phyloP scores from a whole-genome alignment of 2,113 vertebrate genomes.

The Leuciscus idus region DNA sequence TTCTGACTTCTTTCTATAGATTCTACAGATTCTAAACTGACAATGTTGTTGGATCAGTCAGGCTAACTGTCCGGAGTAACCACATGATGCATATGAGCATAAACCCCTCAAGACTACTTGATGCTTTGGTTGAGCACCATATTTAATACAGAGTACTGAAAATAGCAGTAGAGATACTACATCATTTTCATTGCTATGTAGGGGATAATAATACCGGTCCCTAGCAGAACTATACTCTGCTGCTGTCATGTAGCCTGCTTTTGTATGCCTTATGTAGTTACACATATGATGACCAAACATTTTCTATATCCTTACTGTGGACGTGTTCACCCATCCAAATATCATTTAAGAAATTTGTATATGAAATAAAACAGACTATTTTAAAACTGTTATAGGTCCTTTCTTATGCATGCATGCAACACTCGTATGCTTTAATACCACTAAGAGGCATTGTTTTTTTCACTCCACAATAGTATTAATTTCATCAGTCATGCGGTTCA shows the following conservation, averaged over 20 bases:
- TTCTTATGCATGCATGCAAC: slow-evolving; percentile 16
- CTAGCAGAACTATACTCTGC: slow-evolving; percentile 35
- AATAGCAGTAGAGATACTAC: slow-evolving; percentile 17
- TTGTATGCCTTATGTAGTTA: slow-evolving; percentile 62
- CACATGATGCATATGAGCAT: slow-evolving; percentile 25
- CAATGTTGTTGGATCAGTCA: slow-evolving; percentile 21
- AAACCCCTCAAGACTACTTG: neutral
- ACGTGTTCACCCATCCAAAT: slow-evolving; percentile 61
- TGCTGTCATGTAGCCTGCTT: slow-evolving; percentile 49
- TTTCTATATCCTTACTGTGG: slow-evolving; percentile 73
- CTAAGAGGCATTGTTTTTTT: neutral
- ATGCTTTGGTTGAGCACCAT: slow-evolving; percentile 29
- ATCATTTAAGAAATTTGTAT: slow-evolving; percentile 73
- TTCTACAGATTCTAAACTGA: neutral
- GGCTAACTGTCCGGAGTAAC: slow-evolving; percentile 1
- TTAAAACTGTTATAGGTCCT: slow-evolving; percentile 65
- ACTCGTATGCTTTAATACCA: neutral
- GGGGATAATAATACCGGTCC: slow-evolving; percentile 32
- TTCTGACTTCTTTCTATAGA: neutral
- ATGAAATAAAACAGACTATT: slow-evolving; percentile 75
- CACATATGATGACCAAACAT: slow-evolving; percentile 63
- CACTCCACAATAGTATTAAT: neutral
- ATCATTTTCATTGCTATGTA: neutral
- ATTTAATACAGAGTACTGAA: slow-evolving; percentile 4
- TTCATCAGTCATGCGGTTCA: neutral